Percentiles rank a stretch among this genome's conserved stretches.
phyloP scores from a whole-genome alignment of 2,113 vertebrate species.

The Xenus cinereus region DNA sequence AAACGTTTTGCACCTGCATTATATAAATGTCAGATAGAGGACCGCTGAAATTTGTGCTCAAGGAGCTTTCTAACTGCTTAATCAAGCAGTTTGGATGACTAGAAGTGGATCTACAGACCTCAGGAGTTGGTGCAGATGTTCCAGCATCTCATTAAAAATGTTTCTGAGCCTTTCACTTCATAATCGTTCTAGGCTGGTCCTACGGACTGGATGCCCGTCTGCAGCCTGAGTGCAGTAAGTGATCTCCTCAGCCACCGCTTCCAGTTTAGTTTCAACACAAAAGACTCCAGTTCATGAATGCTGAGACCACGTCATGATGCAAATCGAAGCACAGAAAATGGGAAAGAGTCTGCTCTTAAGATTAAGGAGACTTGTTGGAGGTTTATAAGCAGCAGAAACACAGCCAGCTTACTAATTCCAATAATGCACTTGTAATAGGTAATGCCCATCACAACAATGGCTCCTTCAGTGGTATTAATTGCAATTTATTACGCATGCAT shows the following conservation, averaged over 20 bases:
- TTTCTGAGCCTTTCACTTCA: not conserved
- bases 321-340: not conserved
- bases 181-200: not conserved
- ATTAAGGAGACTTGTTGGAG: not conserved
- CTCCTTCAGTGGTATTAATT: not conserved
- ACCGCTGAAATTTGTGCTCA: not conserved
- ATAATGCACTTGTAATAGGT: not conserved
- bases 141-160: not conserved
- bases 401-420: not conserved
- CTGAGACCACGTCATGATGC: not conserved
- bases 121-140: not conserved
- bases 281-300: not conserved
- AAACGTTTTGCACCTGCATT: not conserved
- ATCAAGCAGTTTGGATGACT: not conserved
- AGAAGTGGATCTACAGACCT: not conserved
- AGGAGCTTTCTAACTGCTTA: not conserved
- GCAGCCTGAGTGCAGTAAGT: not conserved
- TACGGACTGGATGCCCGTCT: not conserved
- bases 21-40: not conserved
- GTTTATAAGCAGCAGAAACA: not conserved
- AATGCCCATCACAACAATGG: not conserved
- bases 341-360: not conserved
- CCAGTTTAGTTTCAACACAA: not conserved
- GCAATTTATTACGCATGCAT: constrained; percentile 12
- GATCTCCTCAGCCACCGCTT: not conserved